Percentiles rank a stretch among this genome's conserved stretches.
Conservation (phyloP, 2,113 vertebrate genomes). For the Gobio gobio region DNA sequence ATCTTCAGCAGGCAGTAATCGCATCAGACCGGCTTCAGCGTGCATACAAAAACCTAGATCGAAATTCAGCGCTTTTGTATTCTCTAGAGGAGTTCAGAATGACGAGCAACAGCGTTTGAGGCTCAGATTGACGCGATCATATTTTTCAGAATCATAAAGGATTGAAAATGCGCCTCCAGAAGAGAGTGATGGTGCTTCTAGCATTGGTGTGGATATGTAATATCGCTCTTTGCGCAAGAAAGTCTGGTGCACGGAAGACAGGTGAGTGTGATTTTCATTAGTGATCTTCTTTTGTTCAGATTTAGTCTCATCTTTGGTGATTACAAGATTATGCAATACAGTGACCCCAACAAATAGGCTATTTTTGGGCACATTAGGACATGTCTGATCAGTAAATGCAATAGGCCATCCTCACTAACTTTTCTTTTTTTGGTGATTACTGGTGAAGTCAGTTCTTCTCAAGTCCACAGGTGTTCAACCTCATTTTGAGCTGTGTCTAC, state of each 20-base stretch:
- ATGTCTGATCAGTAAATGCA: background rate
- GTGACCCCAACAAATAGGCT: background rate
- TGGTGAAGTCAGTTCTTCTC: background rate
- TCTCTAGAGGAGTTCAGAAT: background rate
- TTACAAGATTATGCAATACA: background rate
- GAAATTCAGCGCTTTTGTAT: background rate
- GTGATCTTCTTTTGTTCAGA: background rate
- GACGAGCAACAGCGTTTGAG: background rate
- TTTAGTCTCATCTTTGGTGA: no score
- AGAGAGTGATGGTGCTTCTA: constrained; percentile 66
- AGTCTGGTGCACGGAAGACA: constrained; percentile 76
- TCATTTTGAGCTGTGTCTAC: background rate
- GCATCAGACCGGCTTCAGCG: constrained; percentile 60
- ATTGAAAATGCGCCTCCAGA: constrained; percentile 52
- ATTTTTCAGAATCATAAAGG: background rate
- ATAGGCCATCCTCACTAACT: no score
- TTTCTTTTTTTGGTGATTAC: background rate
- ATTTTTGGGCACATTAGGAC: background rate
- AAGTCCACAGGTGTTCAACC: background rate
- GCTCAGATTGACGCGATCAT: background rate
- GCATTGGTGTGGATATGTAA: constrained; percentile 72
- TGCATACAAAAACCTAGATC: background rate
- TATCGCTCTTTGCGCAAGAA: constrained; percentile 66
- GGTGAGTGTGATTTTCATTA: constrained; percentile 75
- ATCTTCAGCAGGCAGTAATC: constrained; percentile 76